Evolutionary conservation across 2,113 vertebrate genomes (phyloP), one percentile per base, ranked within the genome.

Genomic region (Oreochromis tanganicae): DNA sequence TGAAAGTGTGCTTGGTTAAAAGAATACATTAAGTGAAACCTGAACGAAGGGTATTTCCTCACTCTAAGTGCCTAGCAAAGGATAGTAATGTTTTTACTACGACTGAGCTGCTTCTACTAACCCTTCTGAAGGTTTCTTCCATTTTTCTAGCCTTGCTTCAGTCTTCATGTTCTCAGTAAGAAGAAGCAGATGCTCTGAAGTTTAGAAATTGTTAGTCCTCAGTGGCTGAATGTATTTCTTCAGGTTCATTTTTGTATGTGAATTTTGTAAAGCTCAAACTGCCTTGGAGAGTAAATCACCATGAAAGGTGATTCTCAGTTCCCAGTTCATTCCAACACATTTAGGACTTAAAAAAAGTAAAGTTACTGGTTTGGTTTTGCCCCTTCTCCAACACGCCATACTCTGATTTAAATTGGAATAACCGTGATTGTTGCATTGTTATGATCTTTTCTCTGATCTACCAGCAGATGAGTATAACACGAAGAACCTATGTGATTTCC

Each of bases 11-110:
- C 48, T 29, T 19, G 27, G 52, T 63, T 82, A 43, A 84, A 68
- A 61, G 27, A 17, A 54, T 2, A 34, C 61, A 83, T 36, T 55
- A n/a, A 89, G 86, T 84, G 66, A 85, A 83, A n/a, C 38, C 38
- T 75, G 29, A 88, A 8, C 8, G 4, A 85, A 82, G 34, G 56
- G 12, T 83, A 21, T 81, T 88, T 87, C 68, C 84, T 92, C 80
- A 92, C 68, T 85, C 66, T 54, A 95, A 95, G 95, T 96, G 95
- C 95, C 95, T 96, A 57, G 79, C 43, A 12, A 88, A 84, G 66
- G 85, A 88, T 84, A 88, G 81, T 85, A 81, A 87, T 0, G 27
- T 55, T 91, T 83, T 81, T 91, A 91, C 85, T 88, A 79, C 50
- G 75, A 91, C 83, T 81, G 63, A 93, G 63, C 79, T 90, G 78